Evolutionary conservation across 2,797 vertebrate genomes (phyloP).

Genomic region (Sebastes nivosus): DNA sequence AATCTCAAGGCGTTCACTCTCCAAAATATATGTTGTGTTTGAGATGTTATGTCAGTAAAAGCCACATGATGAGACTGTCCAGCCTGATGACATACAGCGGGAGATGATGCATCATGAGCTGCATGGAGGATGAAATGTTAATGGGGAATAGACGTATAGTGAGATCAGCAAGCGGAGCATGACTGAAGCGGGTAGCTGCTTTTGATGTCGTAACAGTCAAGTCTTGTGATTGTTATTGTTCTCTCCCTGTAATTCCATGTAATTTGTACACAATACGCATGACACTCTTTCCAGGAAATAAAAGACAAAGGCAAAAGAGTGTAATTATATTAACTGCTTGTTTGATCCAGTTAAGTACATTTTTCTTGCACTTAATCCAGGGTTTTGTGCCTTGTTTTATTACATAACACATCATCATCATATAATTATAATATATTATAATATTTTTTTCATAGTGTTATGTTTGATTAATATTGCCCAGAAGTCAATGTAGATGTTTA

Average conservation of each 20-base stretch:
- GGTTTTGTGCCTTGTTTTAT: neutral
- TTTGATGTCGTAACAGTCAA: neutral
- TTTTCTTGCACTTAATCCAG: too few species aligned
- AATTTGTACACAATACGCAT: neutral
- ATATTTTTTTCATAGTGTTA: too few species aligned
- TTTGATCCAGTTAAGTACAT: neutral
- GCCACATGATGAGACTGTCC: neutral
- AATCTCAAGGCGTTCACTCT: neutral
- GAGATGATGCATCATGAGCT: neutral
- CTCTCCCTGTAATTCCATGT: neutral
- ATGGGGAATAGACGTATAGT: neutral
- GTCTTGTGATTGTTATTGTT: conserved; percentile 32
- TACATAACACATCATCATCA: neutral
- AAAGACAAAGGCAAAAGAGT: neutral
- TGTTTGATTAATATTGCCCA: too few species aligned
- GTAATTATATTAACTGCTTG: neutral
- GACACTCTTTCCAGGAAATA: neutral
- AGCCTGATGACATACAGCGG: neutral
- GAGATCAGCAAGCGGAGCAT: neutral
- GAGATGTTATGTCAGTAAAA: neutral
- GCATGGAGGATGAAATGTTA: neutral
- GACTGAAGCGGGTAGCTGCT: neutral
- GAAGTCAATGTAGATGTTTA: too few species aligned
- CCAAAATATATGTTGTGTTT: neutral
- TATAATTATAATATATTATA: too few species aligned